Evolutionary conservation across 1,140 invertebrate genomes (phyloP), one percentile per base, ranked within the genome.

Genomic region (Polypedilum pembai): DNA sequence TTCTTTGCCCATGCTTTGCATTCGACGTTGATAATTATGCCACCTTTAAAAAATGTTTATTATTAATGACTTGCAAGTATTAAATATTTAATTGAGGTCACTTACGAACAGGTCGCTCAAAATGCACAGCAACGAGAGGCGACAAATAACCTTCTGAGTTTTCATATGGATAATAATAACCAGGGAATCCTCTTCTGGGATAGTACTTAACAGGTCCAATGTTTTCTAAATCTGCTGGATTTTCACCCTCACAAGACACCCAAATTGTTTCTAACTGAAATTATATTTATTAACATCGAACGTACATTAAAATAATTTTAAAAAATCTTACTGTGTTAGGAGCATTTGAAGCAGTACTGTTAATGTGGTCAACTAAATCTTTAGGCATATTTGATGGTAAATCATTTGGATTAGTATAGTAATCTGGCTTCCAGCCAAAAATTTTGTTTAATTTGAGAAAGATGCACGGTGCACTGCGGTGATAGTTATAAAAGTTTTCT

Each of bases 1-100:
- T 96, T 96, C 77, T 87, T 88, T 73, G 94, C 93, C 92, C 92
- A 96, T 7, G 93, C 93, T 80, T 90, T 92, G 84, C 94, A 96
- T 80, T 95, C 93, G 41, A 95, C 87, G 81, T 95, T 94, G 79
- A 96, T 92, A 40, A 95, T 84, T 76, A 94, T 91, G 78, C 92
- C 92, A 78, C 88, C 91, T 91, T 83, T 73, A 87, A 87, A 78
- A 1, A 66, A 66, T 15, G 1, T 45, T 45, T 8, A 45, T 45
- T 45, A 45, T 8, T 56, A 15, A 15, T n/a, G 45, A 56, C 24
- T 33, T n/a, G 45, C 45, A 56, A 12, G n/a, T 12, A 12, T 12
- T 1, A 56, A 56, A 56, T 41, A 75, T 33, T 3, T 72, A 40
- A 72, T 20, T 18, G 24, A 74, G 63, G n/a, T 66, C 78, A 89